A percentile compares a stretch with the other conserved stretches of the same genome.
Evolutionary conservation across 1,140 invertebrate species (phyloP).

Genomic region (Diabrotica virgifera): DNA sequence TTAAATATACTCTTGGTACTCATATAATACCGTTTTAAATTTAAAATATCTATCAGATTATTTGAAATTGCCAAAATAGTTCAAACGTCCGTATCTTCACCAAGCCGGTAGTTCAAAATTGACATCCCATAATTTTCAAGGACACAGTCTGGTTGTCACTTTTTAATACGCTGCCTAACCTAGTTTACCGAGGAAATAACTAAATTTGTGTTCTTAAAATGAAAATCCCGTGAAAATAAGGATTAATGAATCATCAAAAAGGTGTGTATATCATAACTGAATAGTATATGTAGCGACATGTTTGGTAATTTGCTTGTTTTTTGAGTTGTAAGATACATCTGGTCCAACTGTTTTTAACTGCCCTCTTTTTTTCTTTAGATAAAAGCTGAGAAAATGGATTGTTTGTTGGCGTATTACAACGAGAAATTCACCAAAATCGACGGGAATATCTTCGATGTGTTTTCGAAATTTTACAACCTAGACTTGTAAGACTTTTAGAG

Average conservation of each 20-base stretch:
- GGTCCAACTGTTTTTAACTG: not conserved
- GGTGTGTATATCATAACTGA: not conserved
- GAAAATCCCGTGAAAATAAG: not conserved
- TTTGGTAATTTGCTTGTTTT: not conserved
- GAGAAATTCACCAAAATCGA: conserved; percentile 36
- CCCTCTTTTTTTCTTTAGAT: conserved; percentile 3
- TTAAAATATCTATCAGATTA: too few relatives aligned
- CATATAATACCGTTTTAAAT: too few relatives aligned
- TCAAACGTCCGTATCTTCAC: not conserved
- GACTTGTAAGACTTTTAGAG: conserved; percentile 30
- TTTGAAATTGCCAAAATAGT: not conserved
- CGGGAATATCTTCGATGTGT: conserved; percentile 37
- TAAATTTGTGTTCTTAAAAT: not conserved
- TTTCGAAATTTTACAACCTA: conserved; percentile 35
- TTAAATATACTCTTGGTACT: too few relatives aligned
- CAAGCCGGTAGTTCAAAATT: not conserved
- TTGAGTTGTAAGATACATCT: not conserved
- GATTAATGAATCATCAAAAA: not conserved
- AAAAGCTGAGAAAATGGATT: conserved; percentile 31
- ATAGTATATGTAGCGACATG: not conserved
- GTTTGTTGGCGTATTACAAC: conserved; percentile 34
- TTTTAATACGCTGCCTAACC: not conserved
- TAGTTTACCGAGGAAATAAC: not conserved
- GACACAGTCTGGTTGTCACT: not conserved
- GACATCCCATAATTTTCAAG: not conserved